Evolutionary conservation across 1,140 invertebrate genomes (phyloP).

Genomic region (Hetaerina americana): DNA sequence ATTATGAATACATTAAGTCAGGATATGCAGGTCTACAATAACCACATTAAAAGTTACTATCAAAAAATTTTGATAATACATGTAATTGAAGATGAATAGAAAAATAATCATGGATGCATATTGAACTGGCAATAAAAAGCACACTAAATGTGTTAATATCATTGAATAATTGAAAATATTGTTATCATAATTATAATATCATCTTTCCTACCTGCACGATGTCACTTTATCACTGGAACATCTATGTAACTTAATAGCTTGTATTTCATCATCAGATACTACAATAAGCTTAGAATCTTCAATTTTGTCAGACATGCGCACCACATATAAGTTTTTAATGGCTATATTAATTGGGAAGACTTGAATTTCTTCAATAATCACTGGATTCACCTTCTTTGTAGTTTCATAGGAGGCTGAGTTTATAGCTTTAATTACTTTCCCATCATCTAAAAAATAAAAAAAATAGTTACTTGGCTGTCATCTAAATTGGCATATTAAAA

Average conservation of each 20-base stretch:
- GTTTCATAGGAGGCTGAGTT: slow-evolving; percentile 53
- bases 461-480: too few species aligned
- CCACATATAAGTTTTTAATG: slow-evolving; percentile 58
- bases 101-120: too few species aligned
- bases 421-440: slow-evolving; percentile 81
- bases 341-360: slow-evolving; percentile 52
- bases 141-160: too few species aligned
- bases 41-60: too few species aligned
- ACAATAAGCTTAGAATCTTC: slow-evolving; percentile 72
- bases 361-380: slow-evolving; percentile 75
- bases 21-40: too few species aligned
- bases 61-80: too few species aligned
- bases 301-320: slow-evolving; percentile 28
- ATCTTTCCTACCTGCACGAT: slow-evolving; percentile 46
- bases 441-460: slow-evolving; percentile 56
- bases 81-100: too few species aligned
- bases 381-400: slow-evolving; percentile 42
- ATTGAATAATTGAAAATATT: slow-evolving; percentile 2
- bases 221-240: slow-evolving; percentile 48
- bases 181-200: slow-evolving; percentile 8
- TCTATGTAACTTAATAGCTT: slow-evolving; percentile 73
- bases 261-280: slow-evolving; percentile 74
- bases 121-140: too few species aligned
- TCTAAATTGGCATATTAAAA: too few species aligned
- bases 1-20: too few species aligned